Percentiles rank a stretch among this genome's conserved stretches.
These are phyloP conservation scores for Liposcelis brunnea DNA, from an alignment of 2,888 invertebrate species.

Conservation along the genomic window DNA sequence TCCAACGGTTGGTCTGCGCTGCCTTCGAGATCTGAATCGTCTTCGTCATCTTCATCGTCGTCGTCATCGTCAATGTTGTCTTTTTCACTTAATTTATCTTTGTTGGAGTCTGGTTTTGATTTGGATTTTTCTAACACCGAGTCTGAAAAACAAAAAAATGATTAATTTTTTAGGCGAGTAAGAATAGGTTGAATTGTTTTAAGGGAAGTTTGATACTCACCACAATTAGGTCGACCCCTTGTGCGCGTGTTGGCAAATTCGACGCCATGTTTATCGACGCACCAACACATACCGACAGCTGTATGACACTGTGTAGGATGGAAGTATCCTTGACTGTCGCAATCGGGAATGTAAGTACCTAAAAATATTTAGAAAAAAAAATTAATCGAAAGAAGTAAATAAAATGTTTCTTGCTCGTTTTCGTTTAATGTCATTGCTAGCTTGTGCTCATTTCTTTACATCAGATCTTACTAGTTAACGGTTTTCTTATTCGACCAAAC, in stretches of 20 bases:
- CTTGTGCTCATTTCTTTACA: not conserved
- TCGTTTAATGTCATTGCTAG: not conserved
- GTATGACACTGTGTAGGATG: slow-evolving; percentile 73
- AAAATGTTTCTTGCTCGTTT: too few species aligned
- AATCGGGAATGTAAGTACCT: slow-evolving; percentile 64
- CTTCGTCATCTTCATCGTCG: slow-evolving; percentile 50
- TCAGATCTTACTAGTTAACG: not conserved
- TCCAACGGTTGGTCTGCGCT: slow-evolving; percentile 60
- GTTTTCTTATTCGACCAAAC: not conserved
- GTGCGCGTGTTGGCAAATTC: slow-evolving; percentile 73
- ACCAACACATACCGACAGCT: slow-evolving; percentile 81
- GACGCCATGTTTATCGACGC: slow-evolving; percentile 80
- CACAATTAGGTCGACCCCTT: slow-evolving; percentile 61
- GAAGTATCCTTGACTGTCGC: slow-evolving; percentile 76
- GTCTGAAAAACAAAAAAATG: slow-evolving; percentile 21
- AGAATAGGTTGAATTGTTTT: not conserved
- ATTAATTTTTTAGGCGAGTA: not conserved
- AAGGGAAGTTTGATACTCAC: slow-evolving; percentile 30
- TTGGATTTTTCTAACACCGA: slow-evolving; percentile 29
- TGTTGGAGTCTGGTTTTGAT: slow-evolving; percentile 23
- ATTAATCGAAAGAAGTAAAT: slow-evolving; percentile 1
- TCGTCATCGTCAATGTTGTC: slow-evolving; percentile 52
- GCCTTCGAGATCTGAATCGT: slow-evolving; percentile 51
- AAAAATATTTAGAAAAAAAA: slow-evolving; percentile 16
- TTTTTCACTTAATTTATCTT: slow-evolving; percentile 27